A percentile compares a stretch with the other conserved stretches of the same genome.
phyloP scores from a whole-genome alignment of 2,888 invertebrate species.

The Acanthacorydalis orientalis region DNA sequence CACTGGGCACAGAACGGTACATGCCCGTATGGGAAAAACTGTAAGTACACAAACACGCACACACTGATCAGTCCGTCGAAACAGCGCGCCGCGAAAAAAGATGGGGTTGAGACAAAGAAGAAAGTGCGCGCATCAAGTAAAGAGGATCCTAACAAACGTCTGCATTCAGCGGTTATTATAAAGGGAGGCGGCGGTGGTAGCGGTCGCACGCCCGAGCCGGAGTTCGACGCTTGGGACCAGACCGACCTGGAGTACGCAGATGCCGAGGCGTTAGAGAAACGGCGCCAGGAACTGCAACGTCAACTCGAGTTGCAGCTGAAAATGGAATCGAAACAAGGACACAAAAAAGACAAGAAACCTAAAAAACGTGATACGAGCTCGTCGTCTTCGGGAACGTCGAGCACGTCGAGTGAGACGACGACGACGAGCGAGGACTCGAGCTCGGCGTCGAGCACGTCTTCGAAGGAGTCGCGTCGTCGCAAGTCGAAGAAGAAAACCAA shows the following conservation, averaged over 20 bases:
- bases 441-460: conserved; percentile 39
- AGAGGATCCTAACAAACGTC: conserved; percentile 46
- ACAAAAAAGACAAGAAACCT: conserved; percentile 47
- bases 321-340: conserved; percentile 52
- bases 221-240: conserved; percentile 63
- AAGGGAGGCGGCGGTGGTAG: conserved; percentile 27
- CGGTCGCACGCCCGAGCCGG: conserved; percentile 39
- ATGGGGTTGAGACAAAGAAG: conserved; percentile 22
- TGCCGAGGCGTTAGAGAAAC: conserved; percentile 60
- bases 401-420: conserved; percentile 42
- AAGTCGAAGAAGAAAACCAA: conserved; percentile 21
- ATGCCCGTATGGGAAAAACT: conserved; percentile 61
- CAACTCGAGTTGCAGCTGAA: conserved; percentile 64
- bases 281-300: conserved; percentile 55
- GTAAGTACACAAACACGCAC: conserved; percentile 59
- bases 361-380: conserved; percentile 50
- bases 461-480: conserved; percentile 23
- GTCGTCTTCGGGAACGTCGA: conserved; percentile 47
- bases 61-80: conserved; percentile 61
- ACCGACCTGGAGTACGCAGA: conserved; percentile 66
- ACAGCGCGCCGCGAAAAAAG: conserved; percentile 49
- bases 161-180: conserved; percentile 45
- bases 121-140: conserved; percentile 25
- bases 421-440: conserved; percentile 49
- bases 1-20: conserved; percentile 64